A percentile compares a stretch with the other conserved stretches of the same genome.
These are phyloP conservation scores for Napeogenes sylphis DNA, from an alignment of 2,888 invertebrate genomes.

Conservation along the genomic window DNA sequence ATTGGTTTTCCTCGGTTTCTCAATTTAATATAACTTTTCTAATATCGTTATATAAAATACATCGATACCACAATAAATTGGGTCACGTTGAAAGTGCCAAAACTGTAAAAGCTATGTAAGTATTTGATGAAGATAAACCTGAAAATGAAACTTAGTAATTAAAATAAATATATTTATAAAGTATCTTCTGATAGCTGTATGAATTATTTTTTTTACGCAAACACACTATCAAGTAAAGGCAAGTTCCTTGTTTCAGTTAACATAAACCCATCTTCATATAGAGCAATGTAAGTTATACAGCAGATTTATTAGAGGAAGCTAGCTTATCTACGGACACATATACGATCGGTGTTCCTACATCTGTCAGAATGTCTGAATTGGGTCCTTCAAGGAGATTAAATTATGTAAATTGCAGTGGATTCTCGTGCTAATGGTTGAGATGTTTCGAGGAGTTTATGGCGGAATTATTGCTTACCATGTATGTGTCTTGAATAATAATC, in stretches of 20 bases:
- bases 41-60: conserved; percentile 1
- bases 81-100: neutral
- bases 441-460: conserved; percentile 40
- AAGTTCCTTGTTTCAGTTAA: no score
- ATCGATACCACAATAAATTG: neutral
- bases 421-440: conserved; percentile 39
- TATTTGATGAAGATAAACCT: neutral
- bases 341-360: conserved; percentile 28
- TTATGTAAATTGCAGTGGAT: conserved; percentile 44
- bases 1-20: conserved; percentile 7
- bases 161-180: neutral
- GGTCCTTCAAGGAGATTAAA: conserved; percentile 38
- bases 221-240: no score
- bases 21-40: conserved; percentile 4
- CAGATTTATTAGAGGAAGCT: conserved; percentile 15
- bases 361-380: conserved; percentile 36
- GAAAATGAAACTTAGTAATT: neutral
- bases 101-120: neutral
- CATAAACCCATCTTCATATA: conserved; percentile 12
- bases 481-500: conserved; percentile 31
- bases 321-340: conserved; percentile 24
- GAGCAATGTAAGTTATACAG: conserved; percentile 8
- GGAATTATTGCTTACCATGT: conserved; percentile 36
- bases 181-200: neutral
- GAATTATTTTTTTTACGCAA: neutral